Evolutionary conservation across 2,797 vertebrate species (phyloP).

Genomic region (Anabacerthia variegaticeps): DNA sequence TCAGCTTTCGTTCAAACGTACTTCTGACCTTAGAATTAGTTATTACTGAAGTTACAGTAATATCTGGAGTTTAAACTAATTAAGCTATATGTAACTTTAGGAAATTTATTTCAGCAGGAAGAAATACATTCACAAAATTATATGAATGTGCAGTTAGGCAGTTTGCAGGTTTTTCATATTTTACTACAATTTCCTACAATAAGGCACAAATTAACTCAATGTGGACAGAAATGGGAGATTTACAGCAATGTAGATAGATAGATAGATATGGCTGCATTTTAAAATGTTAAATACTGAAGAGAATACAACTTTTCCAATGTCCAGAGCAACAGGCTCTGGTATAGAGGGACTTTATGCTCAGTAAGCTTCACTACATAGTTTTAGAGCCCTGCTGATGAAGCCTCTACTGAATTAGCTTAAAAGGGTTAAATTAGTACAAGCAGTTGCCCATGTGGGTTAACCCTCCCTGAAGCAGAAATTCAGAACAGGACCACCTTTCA

Average conservation of each 20-base stretch:
- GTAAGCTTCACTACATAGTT: neutral
- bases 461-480: neutral
- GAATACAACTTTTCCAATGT: neutral
- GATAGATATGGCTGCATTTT: neutral
- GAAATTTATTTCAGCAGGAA: neutral
- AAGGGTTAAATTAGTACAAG: neutral
- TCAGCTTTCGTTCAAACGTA: neutral
- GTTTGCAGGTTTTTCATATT: neutral
- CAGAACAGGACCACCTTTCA: neutral
- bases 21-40: neutral
- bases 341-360: neutral
- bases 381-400: neutral
- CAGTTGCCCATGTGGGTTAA: neutral
- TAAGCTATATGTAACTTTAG: neutral
- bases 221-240: neutral
- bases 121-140: neutral
- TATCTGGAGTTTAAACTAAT: neutral
- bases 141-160: neutral
- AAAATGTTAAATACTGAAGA: neutral
- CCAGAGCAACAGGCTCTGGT: neutral
- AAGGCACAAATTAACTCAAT: rapidly evolving
- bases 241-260: neutral
- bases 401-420: neutral
- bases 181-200: neutral
- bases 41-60: neutral